Evolutionary conservation across 2,113 vertebrate species (phyloP).

Genomic region (Caranx melampygus): DNA sequence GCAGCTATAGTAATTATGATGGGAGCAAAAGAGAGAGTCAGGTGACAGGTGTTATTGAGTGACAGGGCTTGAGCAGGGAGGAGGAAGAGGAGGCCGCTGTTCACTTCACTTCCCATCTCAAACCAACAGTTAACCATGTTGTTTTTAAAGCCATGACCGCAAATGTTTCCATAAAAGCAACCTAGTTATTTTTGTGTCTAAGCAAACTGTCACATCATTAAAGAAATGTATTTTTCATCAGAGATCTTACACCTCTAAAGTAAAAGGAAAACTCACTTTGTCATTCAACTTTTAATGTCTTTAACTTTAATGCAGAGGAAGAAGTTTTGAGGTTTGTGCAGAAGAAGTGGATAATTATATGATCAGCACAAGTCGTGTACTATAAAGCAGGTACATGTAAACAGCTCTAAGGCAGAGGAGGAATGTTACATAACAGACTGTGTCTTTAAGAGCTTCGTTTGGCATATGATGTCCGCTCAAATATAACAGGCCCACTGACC

Average conservation of each 20-base stretch:
- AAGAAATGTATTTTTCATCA: neutral
- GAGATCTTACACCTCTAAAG: neutral
- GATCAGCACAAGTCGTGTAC: neutral
- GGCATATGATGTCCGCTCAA: constrained; percentile 30
- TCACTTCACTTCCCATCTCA: neutral
- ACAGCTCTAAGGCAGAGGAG: neutral
- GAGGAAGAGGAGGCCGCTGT: neutral
- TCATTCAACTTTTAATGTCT: neutral
- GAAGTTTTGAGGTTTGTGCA: no score
- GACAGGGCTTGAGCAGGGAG: neutral
- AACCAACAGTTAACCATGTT: neutral
- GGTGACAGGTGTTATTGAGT: neutral
- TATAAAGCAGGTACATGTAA: neutral
- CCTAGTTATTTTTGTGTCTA: neutral
- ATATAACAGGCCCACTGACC: constrained; percentile 19
- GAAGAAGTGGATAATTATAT: neutral
- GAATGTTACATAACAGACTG: neutral
- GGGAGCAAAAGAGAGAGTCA: neutral
- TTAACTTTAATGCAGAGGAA: neutral
- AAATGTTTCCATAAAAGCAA: neutral
- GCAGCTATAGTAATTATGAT: neutral
- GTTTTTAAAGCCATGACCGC: neutral
- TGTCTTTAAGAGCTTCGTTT: constrained; percentile 12
- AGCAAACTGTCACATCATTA: neutral
- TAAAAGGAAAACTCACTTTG: no score